phyloP scores from a whole-genome alignment of 1,140 invertebrate genomes.

The Nautilus pompilius region DNA sequence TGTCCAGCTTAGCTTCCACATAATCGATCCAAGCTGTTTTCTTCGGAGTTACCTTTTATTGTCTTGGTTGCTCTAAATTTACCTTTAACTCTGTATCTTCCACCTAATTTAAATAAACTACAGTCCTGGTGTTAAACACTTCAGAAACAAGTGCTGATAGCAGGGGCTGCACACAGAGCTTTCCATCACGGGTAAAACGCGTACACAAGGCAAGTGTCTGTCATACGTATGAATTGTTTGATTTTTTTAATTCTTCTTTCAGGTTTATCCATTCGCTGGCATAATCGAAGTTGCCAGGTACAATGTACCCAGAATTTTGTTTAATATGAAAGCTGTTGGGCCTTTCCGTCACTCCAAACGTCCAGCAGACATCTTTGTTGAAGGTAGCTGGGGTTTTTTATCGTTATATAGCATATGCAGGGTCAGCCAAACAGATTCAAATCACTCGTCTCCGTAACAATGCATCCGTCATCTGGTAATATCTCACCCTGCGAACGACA shows the following conservation, averaged over 20 bases:
- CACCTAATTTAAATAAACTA: neutral
- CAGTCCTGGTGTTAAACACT: neutral
- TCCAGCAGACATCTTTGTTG: slow-evolving; percentile 41
- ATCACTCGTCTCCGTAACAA: neutral
- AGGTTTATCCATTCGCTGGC: slow-evolving; percentile 57
- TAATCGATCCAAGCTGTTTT: too few species aligned
- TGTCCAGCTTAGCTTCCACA: too few species aligned
- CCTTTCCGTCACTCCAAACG: slow-evolving; percentile 44
- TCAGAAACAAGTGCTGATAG: neutral
- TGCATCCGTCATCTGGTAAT: neutral
- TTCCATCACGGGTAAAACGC: neutral
- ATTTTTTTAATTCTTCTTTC: slow-evolving; percentile 6
- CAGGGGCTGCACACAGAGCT: neutral
- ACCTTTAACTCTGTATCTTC: neutral
- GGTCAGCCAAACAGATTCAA: neutral
- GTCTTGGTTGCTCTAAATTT: neutral
- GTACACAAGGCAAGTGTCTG: neutral
- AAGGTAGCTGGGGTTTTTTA: slow-evolving; percentile 21
- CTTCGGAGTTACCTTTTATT: too few species aligned
- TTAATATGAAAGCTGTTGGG: slow-evolving; percentile 52
- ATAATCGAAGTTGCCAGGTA: slow-evolving; percentile 48
- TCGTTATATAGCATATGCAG: neutral
- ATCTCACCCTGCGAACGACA: neutral
- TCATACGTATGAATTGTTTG: neutral
- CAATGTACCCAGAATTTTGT: slow-evolving; percentile 47